Evolutionary conservation across 92 coral and sea anemone species (phyloP).

Genomic region (Meandrina meandrites): DNA sequence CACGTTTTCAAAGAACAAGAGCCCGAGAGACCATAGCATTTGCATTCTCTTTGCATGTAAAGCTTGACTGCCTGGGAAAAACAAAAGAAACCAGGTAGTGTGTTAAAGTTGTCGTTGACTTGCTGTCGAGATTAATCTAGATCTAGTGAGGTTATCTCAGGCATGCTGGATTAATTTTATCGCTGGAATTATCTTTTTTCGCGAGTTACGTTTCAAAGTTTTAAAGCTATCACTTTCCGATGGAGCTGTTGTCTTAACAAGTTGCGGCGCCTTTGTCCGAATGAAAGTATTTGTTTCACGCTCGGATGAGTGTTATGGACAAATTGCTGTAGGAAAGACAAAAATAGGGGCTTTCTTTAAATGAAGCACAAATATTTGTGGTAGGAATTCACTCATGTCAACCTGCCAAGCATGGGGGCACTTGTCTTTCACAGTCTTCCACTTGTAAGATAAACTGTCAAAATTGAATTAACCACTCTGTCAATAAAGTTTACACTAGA

Average conservation of each 20-base stretch:
- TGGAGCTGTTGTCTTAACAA: slow-evolving; percentile 16
- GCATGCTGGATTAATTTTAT: slow-evolving; percentile 14
- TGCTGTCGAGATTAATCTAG: slow-evolving; percentile 13
- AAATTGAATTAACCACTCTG: slow-evolving; percentile 48
- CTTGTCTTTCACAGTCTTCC: slow-evolving; percentile 47
- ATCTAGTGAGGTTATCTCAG: slow-evolving; percentile 26
- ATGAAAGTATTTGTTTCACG: slow-evolving; percentile 19
- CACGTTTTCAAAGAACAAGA: slow-evolving; percentile 81
- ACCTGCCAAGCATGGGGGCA: slow-evolving; percentile 30
- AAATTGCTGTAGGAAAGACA: background rate
- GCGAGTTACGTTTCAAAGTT: slow-evolving; percentile 3
- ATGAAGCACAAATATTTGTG: slow-evolving; percentile 19
- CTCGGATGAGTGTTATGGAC: background rate
- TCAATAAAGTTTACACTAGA: slow-evolving; percentile 66
- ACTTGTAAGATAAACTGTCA: slow-evolving; percentile 53
- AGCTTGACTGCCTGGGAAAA: slow-evolving; percentile 82
- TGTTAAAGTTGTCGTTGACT: background rate
- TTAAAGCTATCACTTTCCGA: slow-evolving; percentile 26
- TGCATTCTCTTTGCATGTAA: slow-evolving; percentile 80
- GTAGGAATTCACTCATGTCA: slow-evolving; percentile 27
- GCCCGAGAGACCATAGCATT: slow-evolving; percentile 94
- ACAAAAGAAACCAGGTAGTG: slow-evolving; percentile 22
- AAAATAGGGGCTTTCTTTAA: slow-evolving; percentile 2
- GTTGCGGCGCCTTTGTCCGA: slow-evolving; percentile 40
- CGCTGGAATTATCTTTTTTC: background rate